Conservation (phyloP, 2,797 vertebrate species). For the Crypturellus tataupa region DNA sequence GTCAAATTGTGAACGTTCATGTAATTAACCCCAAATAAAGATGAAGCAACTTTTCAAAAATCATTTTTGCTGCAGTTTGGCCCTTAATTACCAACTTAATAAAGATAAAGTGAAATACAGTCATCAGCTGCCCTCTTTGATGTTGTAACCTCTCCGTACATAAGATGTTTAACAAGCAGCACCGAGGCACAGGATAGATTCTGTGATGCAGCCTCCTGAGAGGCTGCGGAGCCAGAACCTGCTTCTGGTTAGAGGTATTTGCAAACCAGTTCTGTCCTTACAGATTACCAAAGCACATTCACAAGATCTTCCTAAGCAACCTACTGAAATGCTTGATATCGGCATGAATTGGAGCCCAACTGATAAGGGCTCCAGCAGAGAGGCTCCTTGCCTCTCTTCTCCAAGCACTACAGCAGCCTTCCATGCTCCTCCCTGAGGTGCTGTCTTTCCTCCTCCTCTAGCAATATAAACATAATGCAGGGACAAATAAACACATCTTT, state of each 20-base stretch:
- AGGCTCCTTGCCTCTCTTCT: neutral
- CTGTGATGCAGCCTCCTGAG: conserved; percentile 7
- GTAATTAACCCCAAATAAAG: conserved; percentile 55
- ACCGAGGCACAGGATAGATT: neutral
- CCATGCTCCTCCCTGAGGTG: neutral
- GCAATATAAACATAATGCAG: neutral
- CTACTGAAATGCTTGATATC: neutral
- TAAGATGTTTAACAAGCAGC: conserved; percentile 30
- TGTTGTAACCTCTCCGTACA: neutral
- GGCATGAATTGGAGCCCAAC: neutral
- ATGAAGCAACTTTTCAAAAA: conserved; percentile 62
- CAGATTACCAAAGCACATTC: neutral
- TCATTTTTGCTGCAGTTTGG: conserved; percentile 7
- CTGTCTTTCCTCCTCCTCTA: neutral
- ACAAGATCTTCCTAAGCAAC: neutral
- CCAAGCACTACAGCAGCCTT: neutral
- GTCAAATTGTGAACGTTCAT: conserved; percentile 4
- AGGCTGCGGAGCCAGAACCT: neutral
- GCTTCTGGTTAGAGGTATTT: neutral
- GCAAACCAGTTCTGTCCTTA: neutral
- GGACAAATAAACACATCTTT: conserved; percentile 14
- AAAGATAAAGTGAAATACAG: conserved; percentile 14
- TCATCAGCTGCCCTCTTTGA: neutral
- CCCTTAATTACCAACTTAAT: conserved; percentile 51
- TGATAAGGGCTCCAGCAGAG: neutral